Base-by-base conservation (phyloP, 37 sponge, comb jelly and placozoan species). In the Oopsacas minuta region DNA sequence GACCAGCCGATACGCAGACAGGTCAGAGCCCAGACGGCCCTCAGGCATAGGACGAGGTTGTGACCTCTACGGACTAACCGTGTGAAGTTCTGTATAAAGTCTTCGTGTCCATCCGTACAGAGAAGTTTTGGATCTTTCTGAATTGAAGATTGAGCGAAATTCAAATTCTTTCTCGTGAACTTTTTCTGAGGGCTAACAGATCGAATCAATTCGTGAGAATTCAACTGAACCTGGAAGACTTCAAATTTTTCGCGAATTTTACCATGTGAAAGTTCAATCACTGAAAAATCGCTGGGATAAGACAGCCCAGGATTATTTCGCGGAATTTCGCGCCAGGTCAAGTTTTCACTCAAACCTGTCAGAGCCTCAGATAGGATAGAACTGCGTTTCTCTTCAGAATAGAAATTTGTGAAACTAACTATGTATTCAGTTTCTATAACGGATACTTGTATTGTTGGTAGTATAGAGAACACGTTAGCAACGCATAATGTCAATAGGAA, bases 231-330 rank as follows among this genome's bases (percentile, higher is more conserved):
- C 8, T 89, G 7, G 3, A 61, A n/a, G 3, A 12, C 22, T 3
- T 61, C 28, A 61, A 3, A 61, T 25, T n/a, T 61, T n/a, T 39
- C 51, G 5, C 23, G 15, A 12, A 5, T 38, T 38, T 34, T n/a
- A 20, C 28, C 52, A 39, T 0, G 25, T 39, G 37, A 36, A 36
- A 95, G 52, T 52, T 86, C 52, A 17, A 95, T 52, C 25, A 95
- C 52, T 53, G 88, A 85, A 87, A 95, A 95, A 39, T 95, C 95
- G 82, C 91, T 92, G 23, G 95, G 95, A 36, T 69, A 91, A 17
- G 92, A 83, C 35, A 69, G 75, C 25, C 86, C 69, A 0, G 91
- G 91, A 53, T 94, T 95, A 35, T 36, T 12, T 15, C 93, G 86
- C 37, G 86, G 53, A 30, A 92, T 75, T 22, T 91, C 51, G 12